Percentiles rank a stretch among this genome's conserved stretches.
Evolutionary conservation across 2,113 vertebrate species (phyloP).

Genomic region (Diphyllodes magnificus): DNA sequence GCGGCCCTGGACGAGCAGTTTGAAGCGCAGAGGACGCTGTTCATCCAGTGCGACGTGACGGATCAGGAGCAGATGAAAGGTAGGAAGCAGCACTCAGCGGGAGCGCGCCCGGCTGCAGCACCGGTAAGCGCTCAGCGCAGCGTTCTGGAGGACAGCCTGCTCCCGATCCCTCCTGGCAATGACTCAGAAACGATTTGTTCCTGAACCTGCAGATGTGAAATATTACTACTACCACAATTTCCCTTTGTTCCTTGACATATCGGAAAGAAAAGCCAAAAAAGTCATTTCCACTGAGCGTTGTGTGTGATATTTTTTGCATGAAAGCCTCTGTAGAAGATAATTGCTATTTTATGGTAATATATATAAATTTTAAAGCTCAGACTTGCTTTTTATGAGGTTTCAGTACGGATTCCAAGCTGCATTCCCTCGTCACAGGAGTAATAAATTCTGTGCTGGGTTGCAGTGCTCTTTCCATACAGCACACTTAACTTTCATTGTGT

Average conservation of each 20-base stretch:
- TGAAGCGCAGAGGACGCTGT: conserved; percentile 78
- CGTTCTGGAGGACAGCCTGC: not conserved
- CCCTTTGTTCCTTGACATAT: not conserved
- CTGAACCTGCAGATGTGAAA: not conserved
- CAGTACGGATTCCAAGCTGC: not conserved
- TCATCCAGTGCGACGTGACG: conserved; percentile 89
- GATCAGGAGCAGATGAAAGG: conserved; percentile 82
- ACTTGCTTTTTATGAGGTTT: conserved; percentile 33
- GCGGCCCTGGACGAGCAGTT: conserved; percentile 79
- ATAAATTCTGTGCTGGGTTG: not conserved
- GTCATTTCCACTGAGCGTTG: not conserved
- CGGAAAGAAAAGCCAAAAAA: not conserved
- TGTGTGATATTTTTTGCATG: not conserved
- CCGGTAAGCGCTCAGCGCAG: not conserved
- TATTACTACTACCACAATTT: not conserved
- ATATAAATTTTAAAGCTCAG: not conserved
- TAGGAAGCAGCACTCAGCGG: conserved; percentile 25
- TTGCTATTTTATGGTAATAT: conserved; percentile 8
- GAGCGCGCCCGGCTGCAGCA: not conserved
- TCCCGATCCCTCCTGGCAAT: not conserved
- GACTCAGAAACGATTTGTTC: not conserved
- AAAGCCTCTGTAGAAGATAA: not conserved
- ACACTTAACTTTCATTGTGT: not conserved
- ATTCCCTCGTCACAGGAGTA: not conserved
- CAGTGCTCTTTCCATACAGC: not conserved